Conservation (phyloP, 2,113 vertebrate species). For the Heterochromis multidens region DNA sequence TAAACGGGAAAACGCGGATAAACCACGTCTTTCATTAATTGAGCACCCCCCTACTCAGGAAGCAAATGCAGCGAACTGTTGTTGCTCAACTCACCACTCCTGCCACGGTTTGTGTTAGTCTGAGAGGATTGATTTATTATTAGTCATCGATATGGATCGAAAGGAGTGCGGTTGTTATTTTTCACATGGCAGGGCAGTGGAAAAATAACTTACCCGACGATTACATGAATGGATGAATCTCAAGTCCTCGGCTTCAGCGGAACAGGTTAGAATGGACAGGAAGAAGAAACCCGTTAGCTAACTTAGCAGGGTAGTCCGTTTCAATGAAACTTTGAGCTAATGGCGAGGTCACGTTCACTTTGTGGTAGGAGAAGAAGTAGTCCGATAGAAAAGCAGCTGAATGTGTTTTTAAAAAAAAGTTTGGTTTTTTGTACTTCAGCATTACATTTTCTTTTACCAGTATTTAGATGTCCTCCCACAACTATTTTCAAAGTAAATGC, state of each 20-base stretch:
- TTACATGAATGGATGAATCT: conserved; percentile 36
- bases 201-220: conserved; percentile 10
- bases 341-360: not conserved
- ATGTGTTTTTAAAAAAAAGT: too few relatives aligned
- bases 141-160: conserved; percentile 31
- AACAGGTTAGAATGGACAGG: conserved; percentile 45
- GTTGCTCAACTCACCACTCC: conserved; percentile 17
- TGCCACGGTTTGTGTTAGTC: not conserved
- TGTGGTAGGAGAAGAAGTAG: too few relatives aligned
- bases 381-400: too few relatives aligned
- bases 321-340: conserved; percentile 41
- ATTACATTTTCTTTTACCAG: not conserved
- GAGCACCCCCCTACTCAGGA: not conserved
- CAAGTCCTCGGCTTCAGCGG: conserved; percentile 12
- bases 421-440: too few relatives aligned
- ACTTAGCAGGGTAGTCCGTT: conserved; percentile 2
- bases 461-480: not conserved
- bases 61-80: not conserved
- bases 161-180: not conserved
- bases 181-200: conserved; percentile 61
- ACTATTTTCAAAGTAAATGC: not conserved
- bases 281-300: conserved; percentile 13
- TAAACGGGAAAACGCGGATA: not conserved
- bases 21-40: not conserved
- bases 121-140: not conserved